Conservation (phyloP, 2,888 invertebrate genomes). For the Ormyrus nitidulus region DNA sequence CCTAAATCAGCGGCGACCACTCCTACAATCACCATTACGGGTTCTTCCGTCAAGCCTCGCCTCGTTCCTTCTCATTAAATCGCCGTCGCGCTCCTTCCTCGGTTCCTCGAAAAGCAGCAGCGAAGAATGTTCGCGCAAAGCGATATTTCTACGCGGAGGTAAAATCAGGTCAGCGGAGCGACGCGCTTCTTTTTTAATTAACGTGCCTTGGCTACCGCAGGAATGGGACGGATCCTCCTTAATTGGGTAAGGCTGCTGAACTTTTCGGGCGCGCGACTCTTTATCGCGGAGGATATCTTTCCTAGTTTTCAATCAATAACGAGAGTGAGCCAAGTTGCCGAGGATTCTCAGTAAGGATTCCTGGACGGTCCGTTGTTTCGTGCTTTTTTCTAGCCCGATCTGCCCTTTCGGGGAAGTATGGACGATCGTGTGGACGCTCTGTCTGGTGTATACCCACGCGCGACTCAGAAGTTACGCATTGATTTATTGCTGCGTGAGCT, state of each 20-base stretch:
- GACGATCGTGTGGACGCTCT: no score
- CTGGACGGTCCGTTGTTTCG: not conserved
- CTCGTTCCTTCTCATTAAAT: conserved; percentile 43
- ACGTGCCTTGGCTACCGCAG: conserved; percentile 49
- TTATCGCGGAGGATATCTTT: conserved; percentile 41
- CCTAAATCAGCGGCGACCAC: conserved; percentile 33
- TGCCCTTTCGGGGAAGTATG: no score
- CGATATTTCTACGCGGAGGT: conserved; percentile 16
- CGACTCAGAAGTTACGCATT: no score
- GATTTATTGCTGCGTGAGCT: no score
- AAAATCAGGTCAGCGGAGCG: conserved; percentile 69
- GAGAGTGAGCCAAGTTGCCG: not conserved
- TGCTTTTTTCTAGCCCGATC: no score
- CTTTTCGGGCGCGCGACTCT: not conserved
- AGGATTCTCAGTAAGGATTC: conserved; percentile 45
- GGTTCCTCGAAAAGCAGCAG: conserved; percentile 37
- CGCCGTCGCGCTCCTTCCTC: conserved; percentile 12
- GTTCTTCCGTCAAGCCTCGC: conserved; percentile 5
- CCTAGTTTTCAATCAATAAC: conserved; percentile 48
- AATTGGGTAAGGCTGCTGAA: conserved; percentile 42
- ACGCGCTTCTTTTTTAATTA: conserved; percentile 52
- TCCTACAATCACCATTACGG: conserved; percentile 41
- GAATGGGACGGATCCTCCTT: conserved; percentile 27
- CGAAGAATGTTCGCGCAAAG: conserved; percentile 37
- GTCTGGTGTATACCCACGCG: no score